Conservation (phyloP, 2,113 vertebrate species). For the Odontesthes bonariensis region DNA sequence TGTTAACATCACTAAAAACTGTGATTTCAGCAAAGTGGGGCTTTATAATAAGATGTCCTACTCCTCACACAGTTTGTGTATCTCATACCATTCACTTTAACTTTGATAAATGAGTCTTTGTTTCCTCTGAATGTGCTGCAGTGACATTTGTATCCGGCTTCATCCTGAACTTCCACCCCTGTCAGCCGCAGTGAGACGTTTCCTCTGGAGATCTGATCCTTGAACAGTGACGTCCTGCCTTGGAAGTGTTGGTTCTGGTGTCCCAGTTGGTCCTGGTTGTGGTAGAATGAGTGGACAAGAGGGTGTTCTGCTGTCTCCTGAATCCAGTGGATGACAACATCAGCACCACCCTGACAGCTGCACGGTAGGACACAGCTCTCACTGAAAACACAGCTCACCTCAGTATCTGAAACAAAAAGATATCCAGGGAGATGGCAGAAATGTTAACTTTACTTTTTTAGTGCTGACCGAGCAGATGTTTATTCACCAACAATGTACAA, state of each 20-base stretch:
- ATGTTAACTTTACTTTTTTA: neutral
- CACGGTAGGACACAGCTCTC: slow-evolving; percentile 76
- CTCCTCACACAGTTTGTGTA: too few relatives aligned
- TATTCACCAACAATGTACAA: too few relatives aligned
- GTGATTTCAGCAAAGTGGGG: too few relatives aligned
- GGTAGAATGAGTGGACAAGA: neutral
- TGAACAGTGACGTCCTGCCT: slow-evolving; percentile 3
- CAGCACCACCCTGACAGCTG: slow-evolving; percentile 11
- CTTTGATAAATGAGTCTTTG: neutral
- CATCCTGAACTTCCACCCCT: slow-evolving; percentile 55
- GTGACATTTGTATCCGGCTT: slow-evolving; percentile 74
- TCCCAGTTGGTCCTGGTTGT: accelerated
- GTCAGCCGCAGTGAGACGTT: slow-evolving; percentile 78
- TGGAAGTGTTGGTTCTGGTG: accelerated
- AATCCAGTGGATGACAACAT: slow-evolving; percentile 79
- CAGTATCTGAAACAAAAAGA: slow-evolving; percentile 19
- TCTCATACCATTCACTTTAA: neutral
- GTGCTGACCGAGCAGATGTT: too few relatives aligned
- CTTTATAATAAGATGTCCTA: too few relatives aligned
- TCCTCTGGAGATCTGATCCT: slow-evolving; percentile 48
- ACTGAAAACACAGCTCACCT: slow-evolving; percentile 41
- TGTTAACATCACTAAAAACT: too few relatives aligned
- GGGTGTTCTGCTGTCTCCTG: accelerated
- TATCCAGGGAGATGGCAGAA: neutral
- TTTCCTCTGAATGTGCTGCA: neutral